Evolutionary conservation across 2,888 invertebrate genomes (phyloP), one percentile per base, ranked within the genome.

Genomic region (Machimus atricapillus): DNA sequence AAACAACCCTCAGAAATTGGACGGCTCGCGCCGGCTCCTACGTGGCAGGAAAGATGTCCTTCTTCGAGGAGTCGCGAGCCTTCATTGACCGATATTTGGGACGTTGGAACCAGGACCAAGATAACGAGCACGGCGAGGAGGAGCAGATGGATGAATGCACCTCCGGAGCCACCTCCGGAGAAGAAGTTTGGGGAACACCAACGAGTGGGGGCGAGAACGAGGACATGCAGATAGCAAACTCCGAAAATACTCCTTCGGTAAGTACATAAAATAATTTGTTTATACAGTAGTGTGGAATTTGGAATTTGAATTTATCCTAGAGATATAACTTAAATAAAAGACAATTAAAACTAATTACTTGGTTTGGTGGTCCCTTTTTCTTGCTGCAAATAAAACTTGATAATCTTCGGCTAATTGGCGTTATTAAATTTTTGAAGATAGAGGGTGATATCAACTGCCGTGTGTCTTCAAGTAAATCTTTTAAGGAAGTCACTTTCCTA

Each of bases 181-280:
- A 97, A 91, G 97, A 97, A 90, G 96, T 97, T 34, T 97, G 97
- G 97, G 97, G 97, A 0, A 97, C 97, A 0, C 97, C 97, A 4
- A 97, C 97, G 0, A 97, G 97, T 89, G 97, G 97, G 4, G 97
- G 97, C 31, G 95, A 97, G 58, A 95, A 96, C 89, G 97, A 97
- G 89, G 96, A 97, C 89, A 95, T 96, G 90, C 93, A 93, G 87
- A 90, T 93, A 31, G 93, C 95, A 12, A 95, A 95, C 91, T 95
- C 95, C 46, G 96, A 96, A 90, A 95, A 95, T 89, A 95, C 94
- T 0, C 92, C 94, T 89, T 95, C 95, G 92, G 95, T 95, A 92
- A 93, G 93, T 52, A 16, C 12, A 58, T n/a, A 0, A 8, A 40
- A 76, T 74, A 27, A 9, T 31, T 40, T 16, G 5, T n/a, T 52